Conservation (phyloP, 2,797 vertebrate species). For the Xenops minutus region DNA sequence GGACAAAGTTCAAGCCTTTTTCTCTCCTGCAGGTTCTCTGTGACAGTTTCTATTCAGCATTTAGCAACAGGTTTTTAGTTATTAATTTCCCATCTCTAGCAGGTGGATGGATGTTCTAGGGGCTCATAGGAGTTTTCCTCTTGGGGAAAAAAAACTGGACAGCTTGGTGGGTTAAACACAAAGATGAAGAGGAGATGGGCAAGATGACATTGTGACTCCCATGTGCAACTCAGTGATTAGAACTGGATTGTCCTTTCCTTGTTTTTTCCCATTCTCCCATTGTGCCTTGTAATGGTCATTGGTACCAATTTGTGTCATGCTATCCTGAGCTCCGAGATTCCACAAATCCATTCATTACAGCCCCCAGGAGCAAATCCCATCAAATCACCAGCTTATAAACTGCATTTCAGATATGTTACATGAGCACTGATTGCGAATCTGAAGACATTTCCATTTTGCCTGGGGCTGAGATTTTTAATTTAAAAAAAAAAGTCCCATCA, state of each 20-base stretch:
- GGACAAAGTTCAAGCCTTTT: slow-evolving; percentile 25
- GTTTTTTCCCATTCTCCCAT: background rate
- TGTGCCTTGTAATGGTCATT: background rate
- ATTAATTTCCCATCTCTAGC: background rate
- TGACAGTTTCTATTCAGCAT: background rate
- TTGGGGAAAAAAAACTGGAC: background rate
- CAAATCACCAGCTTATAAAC: slow-evolving; percentile 45
- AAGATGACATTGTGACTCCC: background rate
- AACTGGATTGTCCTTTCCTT: background rate
- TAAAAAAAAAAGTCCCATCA: slow-evolving; percentile 43
- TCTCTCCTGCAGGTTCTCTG: background rate
- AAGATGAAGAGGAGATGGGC: background rate
- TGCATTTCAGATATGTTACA: slow-evolving; percentile 66
- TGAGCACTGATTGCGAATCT: slow-evolving; percentile 71
- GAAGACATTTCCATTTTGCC: slow-evolving; percentile 72
- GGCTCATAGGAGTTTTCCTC: background rate
- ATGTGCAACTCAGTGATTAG: background rate
- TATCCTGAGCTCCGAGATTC: background rate
- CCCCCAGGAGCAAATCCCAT: slow-evolving; percentile 39
- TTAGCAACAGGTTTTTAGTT: background rate
- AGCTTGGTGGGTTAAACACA: background rate
- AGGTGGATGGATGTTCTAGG: background rate
- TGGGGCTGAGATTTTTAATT: slow-evolving; percentile 73
- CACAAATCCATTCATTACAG: background rate
- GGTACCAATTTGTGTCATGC: background rate